Evolutionary conservation across 2,888 invertebrate genomes (phyloP), one percentile per base, ranked within the genome.

Genomic region (Epiblema foenella): DNA sequence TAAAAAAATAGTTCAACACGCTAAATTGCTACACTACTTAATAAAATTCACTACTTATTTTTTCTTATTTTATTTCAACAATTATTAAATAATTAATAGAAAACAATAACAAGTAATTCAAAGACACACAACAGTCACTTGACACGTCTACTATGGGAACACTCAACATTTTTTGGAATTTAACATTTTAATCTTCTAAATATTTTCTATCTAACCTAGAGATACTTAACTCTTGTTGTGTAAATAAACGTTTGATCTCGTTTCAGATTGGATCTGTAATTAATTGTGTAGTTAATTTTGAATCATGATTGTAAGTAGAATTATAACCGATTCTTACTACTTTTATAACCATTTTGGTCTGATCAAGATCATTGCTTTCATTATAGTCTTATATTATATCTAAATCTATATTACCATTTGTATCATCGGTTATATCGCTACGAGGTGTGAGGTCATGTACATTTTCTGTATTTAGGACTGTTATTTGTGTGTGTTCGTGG

Each of bases 171-270:
- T 86, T 86, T 87, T 85, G 81, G 81, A 85, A 85, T 82, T 72
- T 72, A 75, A 88, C 85, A 85, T 85, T 91, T 87, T 88, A 85
- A 86, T 89, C 91, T 92, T 91, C 89, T 91, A 88, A 90, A 90
- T 90, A 92, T 92, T 93, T 92, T 90, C 91, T 92, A 86, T 93
- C 91, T 93, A 91, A 92, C 84, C 87, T 92, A 91, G 91, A 86
- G 78, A 86, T 91, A 90, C 86, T 87, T 89, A 90, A 91, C 85
- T 90, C 88, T 89, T 89, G 89, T 87, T 85, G 89, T 93, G 92
- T 93, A 93, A 91, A 93, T 93, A 93, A 92, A 90, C 84, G 85
- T 93, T 88, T 89, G 86, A 87, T 89, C 89, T 91, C 85, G 85
- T 93, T 91, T 89, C 93, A 93, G 93, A 92, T 88, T 89, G 77